Conservation (phyloP, 2,113 vertebrate species). For the Epinephelus cyanopodus region DNA sequence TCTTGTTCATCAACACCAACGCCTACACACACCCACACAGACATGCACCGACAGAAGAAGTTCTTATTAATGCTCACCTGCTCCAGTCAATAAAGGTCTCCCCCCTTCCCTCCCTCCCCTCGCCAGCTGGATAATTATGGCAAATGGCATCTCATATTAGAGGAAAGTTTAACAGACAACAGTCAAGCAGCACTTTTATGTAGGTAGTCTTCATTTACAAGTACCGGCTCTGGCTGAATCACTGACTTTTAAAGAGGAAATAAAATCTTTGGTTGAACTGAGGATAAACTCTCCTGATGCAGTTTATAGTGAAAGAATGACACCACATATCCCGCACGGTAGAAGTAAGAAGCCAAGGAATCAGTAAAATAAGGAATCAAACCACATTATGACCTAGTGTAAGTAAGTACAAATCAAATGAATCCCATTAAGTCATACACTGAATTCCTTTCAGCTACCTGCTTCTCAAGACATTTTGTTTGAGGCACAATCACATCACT, state of each 20-base stretch:
- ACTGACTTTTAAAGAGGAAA: neutral
- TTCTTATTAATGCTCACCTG: conserved; percentile 48
- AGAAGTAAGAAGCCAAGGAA: neutral
- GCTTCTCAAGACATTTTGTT: neutral
- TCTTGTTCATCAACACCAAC: conserved; percentile 47
- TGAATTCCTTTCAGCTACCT: neutral
- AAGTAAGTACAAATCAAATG: neutral
- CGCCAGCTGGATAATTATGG: conserved; percentile 27
- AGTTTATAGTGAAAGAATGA: neutral
- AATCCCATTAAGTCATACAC: neutral
- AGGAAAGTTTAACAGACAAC: conserved; percentile 7
- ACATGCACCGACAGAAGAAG: conserved; percentile 39
- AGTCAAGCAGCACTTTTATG: conserved; percentile 17
- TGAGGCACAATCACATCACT: conserved; percentile 12
- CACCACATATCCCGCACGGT: neutral
- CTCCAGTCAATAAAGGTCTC: conserved; percentile 34
- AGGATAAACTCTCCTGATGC: neutral
- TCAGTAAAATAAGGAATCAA: neutral
- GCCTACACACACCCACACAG: conserved; percentile 54
- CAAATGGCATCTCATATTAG: conserved; percentile 29
- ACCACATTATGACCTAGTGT: neutral
- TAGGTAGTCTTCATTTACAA: neutral
- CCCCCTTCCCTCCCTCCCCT: neutral
- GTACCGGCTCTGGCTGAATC: neutral
- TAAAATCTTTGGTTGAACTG: neutral